These are phyloP conservation scores for Hydrolagus affinis DNA, from an alignment of 2,113 vertebrate species.

Conservation along the genomic window DNA sequence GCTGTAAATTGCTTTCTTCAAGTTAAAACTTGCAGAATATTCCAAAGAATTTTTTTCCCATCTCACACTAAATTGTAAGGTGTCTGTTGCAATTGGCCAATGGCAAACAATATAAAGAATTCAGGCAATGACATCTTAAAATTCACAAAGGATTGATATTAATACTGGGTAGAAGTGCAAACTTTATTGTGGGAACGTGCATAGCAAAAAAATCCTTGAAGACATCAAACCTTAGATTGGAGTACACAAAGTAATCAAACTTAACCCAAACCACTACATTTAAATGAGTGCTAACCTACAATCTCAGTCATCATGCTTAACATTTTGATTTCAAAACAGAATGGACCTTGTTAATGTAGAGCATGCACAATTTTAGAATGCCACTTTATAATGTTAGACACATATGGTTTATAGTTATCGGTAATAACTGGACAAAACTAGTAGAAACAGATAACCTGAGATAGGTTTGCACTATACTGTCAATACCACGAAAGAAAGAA, in stretches of 20 bases:
- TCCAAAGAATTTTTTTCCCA: not conserved
- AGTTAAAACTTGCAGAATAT: not conserved
- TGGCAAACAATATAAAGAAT: not conserved
- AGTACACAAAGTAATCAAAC: not conserved
- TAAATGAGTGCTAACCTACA: not conserved
- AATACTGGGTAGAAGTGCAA: not conserved
- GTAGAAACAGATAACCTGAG: not conserved
- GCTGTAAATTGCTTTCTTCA: not conserved
- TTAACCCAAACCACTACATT: conserved; percentile 3
- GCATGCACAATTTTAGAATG: not conserved
- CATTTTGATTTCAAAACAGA: not conserved
- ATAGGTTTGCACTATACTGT: no score
- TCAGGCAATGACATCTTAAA: no score
- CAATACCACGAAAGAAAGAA: no score
- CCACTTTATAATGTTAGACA: not conserved
- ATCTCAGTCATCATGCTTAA: not conserved
- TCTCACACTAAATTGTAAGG: no score
- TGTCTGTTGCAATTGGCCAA: no score
- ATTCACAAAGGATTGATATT: not conserved
- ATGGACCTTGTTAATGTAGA: not conserved
- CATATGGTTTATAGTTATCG: not conserved
- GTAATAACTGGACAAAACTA: not conserved
- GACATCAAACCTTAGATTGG: not conserved
- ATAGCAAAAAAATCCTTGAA: not conserved
- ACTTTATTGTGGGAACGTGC: not conserved